Evolutionary conservation across 1,140 invertebrate species (phyloP).

Genomic region (Achatina immaculata): DNA sequence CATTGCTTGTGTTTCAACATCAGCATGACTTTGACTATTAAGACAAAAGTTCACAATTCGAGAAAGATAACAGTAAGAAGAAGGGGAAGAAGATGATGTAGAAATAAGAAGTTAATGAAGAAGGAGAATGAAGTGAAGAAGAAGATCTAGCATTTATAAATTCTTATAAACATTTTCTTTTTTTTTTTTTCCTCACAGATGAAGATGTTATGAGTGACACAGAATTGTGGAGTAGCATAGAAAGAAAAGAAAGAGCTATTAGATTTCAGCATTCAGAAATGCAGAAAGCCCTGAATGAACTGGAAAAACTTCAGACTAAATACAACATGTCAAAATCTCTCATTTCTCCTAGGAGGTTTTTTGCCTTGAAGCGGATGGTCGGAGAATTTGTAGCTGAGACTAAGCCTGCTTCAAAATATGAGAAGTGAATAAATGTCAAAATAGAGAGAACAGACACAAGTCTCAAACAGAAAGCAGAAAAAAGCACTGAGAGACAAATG

Average conservation of each 20-base stretch:
- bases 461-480: no score
- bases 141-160: no score
- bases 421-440: not conserved
- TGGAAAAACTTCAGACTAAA: not conserved
- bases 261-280: not conserved
- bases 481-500: no score
- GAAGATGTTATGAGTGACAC: not conserved
- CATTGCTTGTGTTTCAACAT: no score
- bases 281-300: not conserved
- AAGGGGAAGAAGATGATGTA: no score
- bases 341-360: not conserved
- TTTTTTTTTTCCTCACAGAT: not conserved
- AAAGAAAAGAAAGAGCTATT: not conserved
- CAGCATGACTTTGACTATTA: no score
- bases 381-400: not conserved
- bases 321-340: not conserved
- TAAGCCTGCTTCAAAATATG: not conserved
- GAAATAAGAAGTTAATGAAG: no score
- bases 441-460: no score
- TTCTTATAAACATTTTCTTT: no score
- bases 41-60: no score
- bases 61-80: no score
- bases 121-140: no score
- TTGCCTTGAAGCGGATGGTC: not conserved
- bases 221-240: not conserved